Evolutionary conservation across 2,888 invertebrate genomes (phyloP).

Genomic region (Teinopalpus imperialis): DNA sequence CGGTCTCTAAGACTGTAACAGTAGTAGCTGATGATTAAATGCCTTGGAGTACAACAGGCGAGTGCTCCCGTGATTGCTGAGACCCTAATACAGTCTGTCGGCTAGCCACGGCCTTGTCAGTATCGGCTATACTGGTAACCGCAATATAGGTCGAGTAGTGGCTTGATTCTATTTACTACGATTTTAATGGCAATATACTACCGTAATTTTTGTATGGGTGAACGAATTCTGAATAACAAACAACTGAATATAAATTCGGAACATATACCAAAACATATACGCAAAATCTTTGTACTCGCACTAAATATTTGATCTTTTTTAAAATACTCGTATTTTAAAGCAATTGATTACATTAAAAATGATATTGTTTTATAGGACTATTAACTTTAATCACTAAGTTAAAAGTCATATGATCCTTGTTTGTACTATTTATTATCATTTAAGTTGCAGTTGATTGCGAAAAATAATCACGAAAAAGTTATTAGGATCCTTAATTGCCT

Average conservation of each 20-base stretch:
- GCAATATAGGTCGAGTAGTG: slow-evolving; percentile 46
- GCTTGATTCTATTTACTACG: slow-evolving; percentile 13
- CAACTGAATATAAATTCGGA: too few species aligned
- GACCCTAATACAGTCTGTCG: slow-evolving; percentile 59
- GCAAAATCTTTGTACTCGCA: too few species aligned
- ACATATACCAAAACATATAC: too few species aligned
- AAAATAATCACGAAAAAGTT: background rate
- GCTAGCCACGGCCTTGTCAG: slow-evolving; percentile 67
- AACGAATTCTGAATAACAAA: too few species aligned
- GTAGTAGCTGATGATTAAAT: slow-evolving; percentile 38
- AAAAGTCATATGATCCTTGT: too few species aligned
- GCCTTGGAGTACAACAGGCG: slow-evolving; percentile 34
- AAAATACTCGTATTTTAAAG: too few species aligned
- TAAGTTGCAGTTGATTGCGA: background rate
- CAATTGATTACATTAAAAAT: too few species aligned
- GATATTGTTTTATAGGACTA: too few species aligned
- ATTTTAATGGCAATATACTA: slow-evolving; percentile 6
- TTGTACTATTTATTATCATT: background rate
- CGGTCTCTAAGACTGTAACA: slow-evolving; percentile 37
- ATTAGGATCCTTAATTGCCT: background rate
- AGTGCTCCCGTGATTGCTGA: slow-evolving; percentile 48
- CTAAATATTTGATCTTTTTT: too few species aligned
- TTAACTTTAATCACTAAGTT: too few species aligned
- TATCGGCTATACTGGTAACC: slow-evolving; percentile 39
- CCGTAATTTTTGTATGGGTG: too few species aligned